A percentile compares a stretch with the other conserved stretches of the same genome.
Conservation (phyloP, 2,797 vertebrate species). For the Petrocephalus sullivani region DNA sequence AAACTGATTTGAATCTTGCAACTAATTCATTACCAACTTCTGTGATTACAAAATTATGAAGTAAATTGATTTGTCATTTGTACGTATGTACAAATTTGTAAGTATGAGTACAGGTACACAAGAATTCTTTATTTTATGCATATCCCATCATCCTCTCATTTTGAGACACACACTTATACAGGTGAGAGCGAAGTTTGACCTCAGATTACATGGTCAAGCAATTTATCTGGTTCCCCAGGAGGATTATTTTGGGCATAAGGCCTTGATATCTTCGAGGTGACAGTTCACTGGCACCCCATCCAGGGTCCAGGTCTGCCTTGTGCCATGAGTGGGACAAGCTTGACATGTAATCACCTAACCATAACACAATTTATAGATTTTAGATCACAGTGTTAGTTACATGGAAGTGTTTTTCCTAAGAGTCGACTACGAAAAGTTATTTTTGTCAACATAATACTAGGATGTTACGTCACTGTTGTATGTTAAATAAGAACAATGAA, state of each 20-base stretch:
- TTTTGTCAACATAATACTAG: slow-evolving; percentile 49
- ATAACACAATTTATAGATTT: neutral
- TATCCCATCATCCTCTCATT: neutral
- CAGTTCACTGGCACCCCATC: neutral
- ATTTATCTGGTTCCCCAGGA: neutral
- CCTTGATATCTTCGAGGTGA: neutral
- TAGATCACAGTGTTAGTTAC: neutral
- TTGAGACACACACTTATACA: neutral
- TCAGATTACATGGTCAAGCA: neutral
- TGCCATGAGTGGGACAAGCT: too few species aligned
- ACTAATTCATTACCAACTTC: neutral
- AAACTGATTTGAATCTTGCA: neutral
- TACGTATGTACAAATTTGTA: too few species aligned
- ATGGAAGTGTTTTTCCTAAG: slow-evolving; percentile 26
- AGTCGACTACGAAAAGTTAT: slow-evolving; percentile 40
- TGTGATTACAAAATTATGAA: neutral
- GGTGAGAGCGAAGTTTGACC: neutral
- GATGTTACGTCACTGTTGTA: slow-evolving; percentile 51
- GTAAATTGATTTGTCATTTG: neutral
- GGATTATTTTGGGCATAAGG: neutral
- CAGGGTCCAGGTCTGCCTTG: neutral
- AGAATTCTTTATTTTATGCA: neutral
- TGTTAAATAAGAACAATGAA: slow-evolving; percentile 45
- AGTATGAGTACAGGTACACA: neutral
- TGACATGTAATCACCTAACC: neutral